phyloP scores from a whole-genome alignment of 2,113 vertebrate genomes.

The Cinclus mexicanus region DNA sequence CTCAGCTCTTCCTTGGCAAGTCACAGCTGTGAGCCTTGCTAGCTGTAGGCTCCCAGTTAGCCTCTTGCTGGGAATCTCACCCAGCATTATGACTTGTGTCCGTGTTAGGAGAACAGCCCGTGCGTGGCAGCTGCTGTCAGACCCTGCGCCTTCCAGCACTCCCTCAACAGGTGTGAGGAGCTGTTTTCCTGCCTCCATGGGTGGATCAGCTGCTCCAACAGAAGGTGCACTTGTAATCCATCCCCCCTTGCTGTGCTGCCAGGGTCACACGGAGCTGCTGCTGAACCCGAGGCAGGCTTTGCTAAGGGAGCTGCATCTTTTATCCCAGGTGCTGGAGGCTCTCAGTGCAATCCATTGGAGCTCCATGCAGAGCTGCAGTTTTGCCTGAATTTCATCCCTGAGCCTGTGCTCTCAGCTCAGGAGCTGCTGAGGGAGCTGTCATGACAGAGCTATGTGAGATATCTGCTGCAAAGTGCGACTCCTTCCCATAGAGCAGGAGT shows the following conservation, averaged over 20 bases:
- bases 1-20: slow-evolving; percentile 23
- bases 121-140: slow-evolving; percentile 28
- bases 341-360: fast-evolving
- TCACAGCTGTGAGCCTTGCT: slow-evolving; percentile 24
- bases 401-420: neutral
- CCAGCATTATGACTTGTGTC: slow-evolving; percentile 38
- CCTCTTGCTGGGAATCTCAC: slow-evolving; percentile 54
- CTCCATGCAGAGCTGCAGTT: neutral
- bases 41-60: slow-evolving; percentile 30
- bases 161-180: slow-evolving; percentile 13
- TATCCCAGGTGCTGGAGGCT: neutral
- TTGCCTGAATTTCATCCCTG: neutral
- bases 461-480: neutral
- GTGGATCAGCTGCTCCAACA: slow-evolving; percentile 56
- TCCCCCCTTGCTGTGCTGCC: neutral
- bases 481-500: neutral
- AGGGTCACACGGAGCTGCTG: neutral
- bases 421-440: neutral
- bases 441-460: neutral
- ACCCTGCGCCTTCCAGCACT: slow-evolving; percentile 2
- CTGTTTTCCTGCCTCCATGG: neutral
- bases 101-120: neutral
- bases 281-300: neutral
- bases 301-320: neutral
- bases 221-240: slow-evolving; percentile 16